Evolutionary conservation across 2,888 invertebrate species (phyloP).

Genomic region (Rhaphigaster nebulosa): DNA sequence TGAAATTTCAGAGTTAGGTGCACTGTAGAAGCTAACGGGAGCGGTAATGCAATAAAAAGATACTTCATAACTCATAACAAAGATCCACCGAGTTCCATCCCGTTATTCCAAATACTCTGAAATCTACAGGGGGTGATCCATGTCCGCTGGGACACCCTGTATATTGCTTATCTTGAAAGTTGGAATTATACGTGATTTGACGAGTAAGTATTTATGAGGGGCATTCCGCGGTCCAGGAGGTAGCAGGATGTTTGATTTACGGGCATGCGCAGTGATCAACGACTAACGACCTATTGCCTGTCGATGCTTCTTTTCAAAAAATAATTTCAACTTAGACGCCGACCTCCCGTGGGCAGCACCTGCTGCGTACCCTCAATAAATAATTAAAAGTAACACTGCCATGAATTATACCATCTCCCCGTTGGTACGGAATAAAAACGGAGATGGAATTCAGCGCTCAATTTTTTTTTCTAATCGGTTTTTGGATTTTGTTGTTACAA

Average conservation of each 20-base stretch:
- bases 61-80: too few species aligned
- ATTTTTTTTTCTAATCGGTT: not conserved
- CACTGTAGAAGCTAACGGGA: too few species aligned
- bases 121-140: too few species aligned
- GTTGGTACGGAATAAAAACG: not conserved
- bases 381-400: not conserved
- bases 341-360: not conserved
- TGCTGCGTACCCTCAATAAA: not conserved
- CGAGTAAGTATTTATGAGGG: not conserved
- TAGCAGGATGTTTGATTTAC: not conserved
- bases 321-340: not conserved
- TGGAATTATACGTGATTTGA: not conserved
- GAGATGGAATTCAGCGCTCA: not conserved
- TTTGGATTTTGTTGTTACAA: not conserved
- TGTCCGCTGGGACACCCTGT: too few species aligned
- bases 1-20: too few species aligned
- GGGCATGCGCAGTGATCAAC: not conserved
- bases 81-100: too few species aligned
- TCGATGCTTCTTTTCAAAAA: slow-evolving; percentile 19
- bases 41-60: too few species aligned
- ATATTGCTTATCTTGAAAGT: not conserved
- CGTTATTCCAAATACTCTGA: too few species aligned
- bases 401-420: not conserved
- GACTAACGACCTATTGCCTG: not conserved
- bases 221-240: not conserved